Evolutionary conservation across 2,888 invertebrate species (phyloP).

Genomic region (Auanema sp.): DNA sequence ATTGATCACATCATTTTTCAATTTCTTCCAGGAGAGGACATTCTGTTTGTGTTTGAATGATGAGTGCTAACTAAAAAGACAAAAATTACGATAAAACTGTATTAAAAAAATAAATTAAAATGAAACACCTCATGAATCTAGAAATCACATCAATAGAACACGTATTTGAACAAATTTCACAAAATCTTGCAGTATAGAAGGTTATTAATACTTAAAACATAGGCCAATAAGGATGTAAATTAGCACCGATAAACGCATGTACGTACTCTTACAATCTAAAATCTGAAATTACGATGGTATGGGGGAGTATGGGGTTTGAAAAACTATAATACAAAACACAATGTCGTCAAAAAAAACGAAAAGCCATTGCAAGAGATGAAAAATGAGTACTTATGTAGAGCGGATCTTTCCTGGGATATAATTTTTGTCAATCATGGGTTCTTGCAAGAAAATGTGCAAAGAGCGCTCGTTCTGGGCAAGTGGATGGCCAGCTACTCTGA

Average conservation of each 20-base stretch:
- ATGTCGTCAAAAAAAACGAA: not conserved
- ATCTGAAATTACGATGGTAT: slow-evolving; percentile 1
- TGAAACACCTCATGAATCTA: no score
- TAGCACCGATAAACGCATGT: slow-evolving; percentile 1
- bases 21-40: no score
- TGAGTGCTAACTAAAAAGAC: no score
- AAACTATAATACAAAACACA: not conserved
- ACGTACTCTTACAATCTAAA: not conserved
- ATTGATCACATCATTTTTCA: no score
- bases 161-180: no score
- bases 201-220: no score
- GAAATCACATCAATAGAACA: no score
- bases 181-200: no score
- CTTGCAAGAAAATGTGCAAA: slow-evolving; percentile 98
- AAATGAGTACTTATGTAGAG: slow-evolving; percentile 30
- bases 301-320: slow-evolving; percentile 3
- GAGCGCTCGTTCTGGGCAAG: slow-evolving; percentile 97
- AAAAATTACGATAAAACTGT: no score
- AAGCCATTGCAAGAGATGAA: slow-evolving; percentile 7
- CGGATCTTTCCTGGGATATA: slow-evolving; percentile 80
- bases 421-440: slow-evolving; percentile 94
- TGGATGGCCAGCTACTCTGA: slow-evolving; percentile 93
- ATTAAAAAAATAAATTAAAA: no score
- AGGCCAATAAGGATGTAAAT: slow-evolving; percentile 1
- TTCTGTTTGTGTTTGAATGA: no score